Percentiles rank a stretch among this genome's conserved stretches.
These are phyloP conservation scores for Anabacerthia variegaticeps DNA, from an alignment of 2,797 vertebrate genomes.

Conservation along the genomic window DNA sequence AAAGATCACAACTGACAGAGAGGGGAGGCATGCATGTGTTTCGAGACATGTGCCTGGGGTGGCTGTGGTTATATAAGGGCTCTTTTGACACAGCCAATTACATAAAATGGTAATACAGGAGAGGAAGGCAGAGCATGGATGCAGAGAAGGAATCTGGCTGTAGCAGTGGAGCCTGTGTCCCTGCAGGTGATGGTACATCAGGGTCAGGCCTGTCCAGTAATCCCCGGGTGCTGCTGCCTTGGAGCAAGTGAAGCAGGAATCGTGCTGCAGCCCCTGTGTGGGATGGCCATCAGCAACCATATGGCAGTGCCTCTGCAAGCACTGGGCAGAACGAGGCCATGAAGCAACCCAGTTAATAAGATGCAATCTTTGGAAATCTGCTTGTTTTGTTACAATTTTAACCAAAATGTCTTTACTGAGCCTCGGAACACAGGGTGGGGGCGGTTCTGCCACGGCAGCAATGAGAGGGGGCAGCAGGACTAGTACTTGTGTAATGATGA, in stretches of 20 bases:
- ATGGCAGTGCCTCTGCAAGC: not conserved
- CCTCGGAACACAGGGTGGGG: not conserved
- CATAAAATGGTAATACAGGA: constrained; percentile 20
- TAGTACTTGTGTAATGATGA: fast-evolving
- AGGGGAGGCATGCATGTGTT: constrained; percentile 37
- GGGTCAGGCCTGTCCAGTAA: no score
- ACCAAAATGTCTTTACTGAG: not conserved
- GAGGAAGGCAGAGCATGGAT: not conserved
- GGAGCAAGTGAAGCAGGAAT: fast-evolving
- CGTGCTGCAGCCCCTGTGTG: not conserved
- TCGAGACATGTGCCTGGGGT: constrained; percentile 52
- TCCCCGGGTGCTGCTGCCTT: not conserved
- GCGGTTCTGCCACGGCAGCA: not conserved
- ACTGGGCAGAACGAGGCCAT: not conserved
- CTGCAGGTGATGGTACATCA: not conserved
- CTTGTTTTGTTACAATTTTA: not conserved
- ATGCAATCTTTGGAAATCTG: not conserved
- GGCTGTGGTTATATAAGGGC: constrained; percentile 64
- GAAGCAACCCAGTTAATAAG: not conserved
- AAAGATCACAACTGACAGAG: constrained; percentile 65
- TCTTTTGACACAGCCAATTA: constrained; percentile 44
- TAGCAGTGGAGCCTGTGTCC: not conserved
- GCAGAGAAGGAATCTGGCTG: not conserved
- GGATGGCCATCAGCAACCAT: not conserved
- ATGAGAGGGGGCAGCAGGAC: not conserved